phyloP scores from a whole-genome alignment of 2,888 invertebrate genomes.

The Harpalus rubripes region DNA sequence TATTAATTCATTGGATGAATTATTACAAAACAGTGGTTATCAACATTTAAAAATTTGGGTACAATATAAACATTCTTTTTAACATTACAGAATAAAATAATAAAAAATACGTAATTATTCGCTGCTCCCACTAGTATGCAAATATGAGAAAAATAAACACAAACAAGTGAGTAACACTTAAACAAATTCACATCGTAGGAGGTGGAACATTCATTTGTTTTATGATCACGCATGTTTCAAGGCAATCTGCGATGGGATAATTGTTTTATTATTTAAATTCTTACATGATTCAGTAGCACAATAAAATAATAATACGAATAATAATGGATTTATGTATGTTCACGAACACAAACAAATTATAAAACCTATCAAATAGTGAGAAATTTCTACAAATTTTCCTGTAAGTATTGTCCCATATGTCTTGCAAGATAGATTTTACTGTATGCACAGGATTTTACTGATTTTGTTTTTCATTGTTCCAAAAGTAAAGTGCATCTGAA shows the following conservation, averaged over 20 bases:
- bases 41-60: not conserved
- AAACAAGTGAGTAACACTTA: conserved; percentile 24
- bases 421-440: too few relatives aligned
- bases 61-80: too few relatives aligned
- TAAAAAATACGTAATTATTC: not conserved
- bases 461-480: too few relatives aligned
- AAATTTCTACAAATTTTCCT: too few relatives aligned
- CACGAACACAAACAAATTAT: too few relatives aligned
- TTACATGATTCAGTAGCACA: not conserved
- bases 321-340: not conserved
- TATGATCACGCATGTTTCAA: conserved; percentile 1
- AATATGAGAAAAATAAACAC: conserved; percentile 1
- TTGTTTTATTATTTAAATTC: not conserved
- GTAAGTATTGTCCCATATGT: too few relatives aligned
- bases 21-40: not conserved
- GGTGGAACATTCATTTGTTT: conserved; percentile 37
- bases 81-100: too few relatives aligned
- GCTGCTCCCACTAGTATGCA: not conserved
- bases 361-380: too few relatives aligned
- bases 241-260: not conserved
- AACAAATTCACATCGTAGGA: conserved; percentile 29
- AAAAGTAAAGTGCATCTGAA: too few relatives aligned
- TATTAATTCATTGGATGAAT: conserved; percentile 21
- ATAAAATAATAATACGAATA: not conserved
- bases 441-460: too few relatives aligned